Evolutionary conservation across 2,797 vertebrate genomes (phyloP), one percentile per base, ranked within the genome.

Genomic region (Chaetophractus vellerosus): DNA sequence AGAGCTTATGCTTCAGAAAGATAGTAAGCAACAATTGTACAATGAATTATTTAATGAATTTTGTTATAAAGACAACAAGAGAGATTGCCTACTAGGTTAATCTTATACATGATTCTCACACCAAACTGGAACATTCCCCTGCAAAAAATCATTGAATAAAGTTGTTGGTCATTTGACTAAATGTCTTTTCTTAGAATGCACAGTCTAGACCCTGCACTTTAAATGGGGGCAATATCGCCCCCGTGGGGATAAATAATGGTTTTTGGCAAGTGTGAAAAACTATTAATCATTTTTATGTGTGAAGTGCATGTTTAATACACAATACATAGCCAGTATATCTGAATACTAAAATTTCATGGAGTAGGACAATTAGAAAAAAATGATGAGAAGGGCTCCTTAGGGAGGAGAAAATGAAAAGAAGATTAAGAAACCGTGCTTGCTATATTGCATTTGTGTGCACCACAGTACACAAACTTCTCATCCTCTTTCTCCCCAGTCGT

Each of bases 311-410:
- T 68, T 50, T 33, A 18, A 18, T 28, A 59, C 68, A 68, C 0
- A 85, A 6, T 3, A 94, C n/a, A 66, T 52, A 64, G 74, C 11
- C n/a, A 81, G 31, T 36, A 68, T 69, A 86, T 48, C 31, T 83
- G 45, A 74, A 76, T 55, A 81, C 26, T 84, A 68, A 93, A 92
- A 76, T 81, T 94, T 90, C n/a, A 79, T 66, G 28, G 38, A 9
- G 24, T 16, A 14, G 14, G 10, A 82, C 5, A 94, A 82, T 57
- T 72, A 74, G 72, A 28, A 66, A 91, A 88, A 78, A 79, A 48
- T 45, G 23, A 15, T 14, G 5, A 45, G 9, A 9, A 5, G 45
- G 1, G 45, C 45, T 45, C 45, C 45, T 45, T 45, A 45, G 68
- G n/a, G 10, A 48, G 16, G 11, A 2, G 89, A 18, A 19, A 14